Percentiles rank a stretch among this genome's conserved stretches.
These are phyloP conservation scores for Zele albiditarsus DNA, from an alignment of 2,888 invertebrate species.

Conservation along the genomic window DNA sequence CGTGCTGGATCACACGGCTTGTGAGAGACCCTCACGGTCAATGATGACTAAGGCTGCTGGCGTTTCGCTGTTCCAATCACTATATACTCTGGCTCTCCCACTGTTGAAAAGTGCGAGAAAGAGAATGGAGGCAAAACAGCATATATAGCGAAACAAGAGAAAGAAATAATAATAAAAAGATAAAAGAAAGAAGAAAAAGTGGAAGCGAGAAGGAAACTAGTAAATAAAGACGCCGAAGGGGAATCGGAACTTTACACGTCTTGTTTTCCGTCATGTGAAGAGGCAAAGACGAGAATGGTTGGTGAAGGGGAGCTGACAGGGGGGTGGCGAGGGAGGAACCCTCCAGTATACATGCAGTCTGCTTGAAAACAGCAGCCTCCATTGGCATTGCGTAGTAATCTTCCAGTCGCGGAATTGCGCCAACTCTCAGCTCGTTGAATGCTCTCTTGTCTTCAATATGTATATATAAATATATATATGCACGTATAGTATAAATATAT, in stretches of 20 bases:
- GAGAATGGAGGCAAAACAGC: not conserved
- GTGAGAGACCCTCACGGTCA: not conserved
- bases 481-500: not conserved
- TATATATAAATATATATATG: conserved; percentile 18
- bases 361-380: conserved; percentile 12
- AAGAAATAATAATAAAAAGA: not conserved
- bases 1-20: conserved; percentile 7
- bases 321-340: too few species aligned
- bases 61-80: not conserved
- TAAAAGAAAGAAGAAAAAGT: not conserved
- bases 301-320: not conserved
- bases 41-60: conserved; percentile 11
- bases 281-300: not conserved
- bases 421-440: conserved; percentile 15
- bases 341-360: conserved; percentile 1
- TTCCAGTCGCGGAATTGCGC: conserved; percentile 25
- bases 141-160: not conserved
- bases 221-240: conserved; percentile 7
- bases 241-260: conserved; percentile 21
- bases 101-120: not conserved
- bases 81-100: not conserved
- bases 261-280: conserved; percentile 27
- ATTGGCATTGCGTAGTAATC: conserved; percentile 5
- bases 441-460: conserved; percentile 29
- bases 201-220: not conserved